Evolutionary conservation across 2,797 vertebrate genomes (phyloP), one percentile per base, ranked within the genome.

Genomic region (Anguilla anguilla): DNA sequence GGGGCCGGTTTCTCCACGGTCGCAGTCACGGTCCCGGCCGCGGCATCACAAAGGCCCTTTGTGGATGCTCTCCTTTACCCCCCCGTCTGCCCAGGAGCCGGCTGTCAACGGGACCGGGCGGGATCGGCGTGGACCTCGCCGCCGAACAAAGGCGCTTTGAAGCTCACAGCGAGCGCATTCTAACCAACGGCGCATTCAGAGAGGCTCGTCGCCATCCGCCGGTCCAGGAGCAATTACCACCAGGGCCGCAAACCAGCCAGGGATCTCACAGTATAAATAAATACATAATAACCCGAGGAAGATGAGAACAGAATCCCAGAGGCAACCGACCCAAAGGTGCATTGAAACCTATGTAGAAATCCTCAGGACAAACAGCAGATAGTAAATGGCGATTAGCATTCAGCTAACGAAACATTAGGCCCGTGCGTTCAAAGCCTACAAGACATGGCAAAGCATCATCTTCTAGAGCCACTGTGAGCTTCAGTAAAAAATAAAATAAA

Each of bases 81-180:
- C 90, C 90, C 87, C 85, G 86, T 87, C 46, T 90, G 82, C 85
- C 87, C 85, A 82, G 86, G 86, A 90, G 90, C 88, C 86, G 82
- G 49, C 87, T 86, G 84, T 90, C 57, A 69, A 90, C 87, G 84
- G 83, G 89, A 91, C 90, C 90, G 91, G 84, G 88, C 91, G 92
- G 90, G 94, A 93, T 95, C 92, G 89, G 91, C 89, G 92, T 92
- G 93, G 93, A 92, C 91, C 87, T 88, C 89, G 85, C 84, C 84
- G 84, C 86, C 83, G 86, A 94, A 96, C 95, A 95, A 96, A 94
- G 93, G 89, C 86, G 91, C 94, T 93, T 95, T 95, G 91, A 96
- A 93, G 83, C 91, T 89, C 90, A 90, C 59, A 81, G 87, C 53
- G 43, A 89, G 87, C 22, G 39, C 64, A 91, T 90, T 91, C 87